A percentile compares a stretch with the other conserved stretches of the same genome.
phyloP scores from a whole-genome alignment of 2,888 invertebrate species.

The Callyntrura sp. region DNA sequence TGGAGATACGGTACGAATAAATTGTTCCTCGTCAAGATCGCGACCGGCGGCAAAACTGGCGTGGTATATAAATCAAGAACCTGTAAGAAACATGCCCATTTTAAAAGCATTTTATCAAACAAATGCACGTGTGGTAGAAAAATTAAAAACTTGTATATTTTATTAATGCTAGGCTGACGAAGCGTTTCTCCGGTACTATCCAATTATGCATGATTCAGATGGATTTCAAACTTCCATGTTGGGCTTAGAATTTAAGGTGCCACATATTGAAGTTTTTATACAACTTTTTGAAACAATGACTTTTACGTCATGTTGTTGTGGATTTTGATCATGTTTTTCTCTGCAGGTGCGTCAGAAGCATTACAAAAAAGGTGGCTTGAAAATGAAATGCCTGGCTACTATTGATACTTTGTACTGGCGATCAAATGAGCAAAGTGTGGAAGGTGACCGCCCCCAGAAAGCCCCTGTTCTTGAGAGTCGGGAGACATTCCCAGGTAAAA shows the following conservation, averaged over 20 bases:
- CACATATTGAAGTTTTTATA: neutral
- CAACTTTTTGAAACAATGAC: neutral
- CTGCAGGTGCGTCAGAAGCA: slow-evolving; percentile 90
- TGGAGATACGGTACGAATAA: slow-evolving; percentile 92
- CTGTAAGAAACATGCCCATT: slow-evolving; percentile 85
- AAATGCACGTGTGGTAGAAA: neutral
- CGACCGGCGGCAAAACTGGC: slow-evolving; percentile 93
- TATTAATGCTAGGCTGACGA: slow-evolving; percentile 86
- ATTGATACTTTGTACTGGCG: slow-evolving; percentile 86
- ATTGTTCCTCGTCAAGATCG: slow-evolving; percentile 93
- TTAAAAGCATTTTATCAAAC: neutral
- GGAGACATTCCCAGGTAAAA: slow-evolving; percentile 86
- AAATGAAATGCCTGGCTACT: slow-evolving; percentile 95
- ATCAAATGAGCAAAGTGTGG: slow-evolving; percentile 95
- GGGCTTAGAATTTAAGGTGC: slow-evolving; percentile 90
- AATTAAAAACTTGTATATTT: neutral
- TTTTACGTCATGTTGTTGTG: neutral
- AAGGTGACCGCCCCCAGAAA: slow-evolving; percentile 90
- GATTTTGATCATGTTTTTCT: no score
- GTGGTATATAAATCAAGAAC: slow-evolving; percentile 95
- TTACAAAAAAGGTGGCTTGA: slow-evolving; percentile 93
- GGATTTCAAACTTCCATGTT: slow-evolving; percentile 92
- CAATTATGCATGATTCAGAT: slow-evolving; percentile 87
- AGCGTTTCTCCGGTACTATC: slow-evolving; percentile 85
- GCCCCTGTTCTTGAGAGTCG: slow-evolving; percentile 92